A percentile compares a stretch with the other conserved stretches of the same genome.
These are phyloP conservation scores for Pseudomyrmex gracilis DNA, from an alignment of 1,140 invertebrate species.

Conservation along the genomic window DNA sequence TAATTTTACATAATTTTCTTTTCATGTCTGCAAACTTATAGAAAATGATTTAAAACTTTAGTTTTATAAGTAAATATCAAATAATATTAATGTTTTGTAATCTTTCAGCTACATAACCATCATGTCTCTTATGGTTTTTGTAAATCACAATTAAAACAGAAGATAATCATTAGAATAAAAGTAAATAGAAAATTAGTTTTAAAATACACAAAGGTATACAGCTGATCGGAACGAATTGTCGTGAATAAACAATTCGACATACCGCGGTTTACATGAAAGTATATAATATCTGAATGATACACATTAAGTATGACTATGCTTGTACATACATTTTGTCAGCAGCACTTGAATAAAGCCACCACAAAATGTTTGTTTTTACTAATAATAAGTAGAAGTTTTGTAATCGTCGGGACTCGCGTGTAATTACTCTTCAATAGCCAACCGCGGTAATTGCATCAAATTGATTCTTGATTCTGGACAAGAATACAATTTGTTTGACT, in stretches of 20 bases:
- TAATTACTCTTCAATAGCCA: constrained; percentile 46
- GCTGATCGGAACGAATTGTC: constrained; percentile 26
- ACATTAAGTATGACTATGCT: constrained; percentile 7
- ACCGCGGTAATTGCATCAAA: constrained; percentile 50
- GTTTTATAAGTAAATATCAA: no score
- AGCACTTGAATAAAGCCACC: constrained; percentile 27
- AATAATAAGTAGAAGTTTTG: constrained; percentile 19
- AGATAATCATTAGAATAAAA: no score
- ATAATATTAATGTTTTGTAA: no score
- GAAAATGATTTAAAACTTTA: no score
- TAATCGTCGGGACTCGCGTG: constrained; percentile 23
- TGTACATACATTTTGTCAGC: constrained; percentile 28
- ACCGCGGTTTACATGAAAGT: constrained; percentile 22
- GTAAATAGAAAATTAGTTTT: no score
- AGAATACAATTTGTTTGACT: constrained; percentile 53
- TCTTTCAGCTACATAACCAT: no score
- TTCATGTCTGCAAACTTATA: no score
- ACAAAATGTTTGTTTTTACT: not conserved
- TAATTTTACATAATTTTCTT: not conserved
- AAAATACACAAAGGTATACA: no score
- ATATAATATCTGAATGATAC: not conserved
- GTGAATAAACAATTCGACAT: constrained; percentile 3
- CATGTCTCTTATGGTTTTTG: no score
- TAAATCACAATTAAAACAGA: no score
- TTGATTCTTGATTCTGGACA: constrained; percentile 35